Percentiles rank a stretch among this genome's conserved stretches.
These are phyloP conservation scores for Coregonus sp. DNA, from an alignment of 2,797 vertebrate species.

Conservation along the genomic window DNA sequence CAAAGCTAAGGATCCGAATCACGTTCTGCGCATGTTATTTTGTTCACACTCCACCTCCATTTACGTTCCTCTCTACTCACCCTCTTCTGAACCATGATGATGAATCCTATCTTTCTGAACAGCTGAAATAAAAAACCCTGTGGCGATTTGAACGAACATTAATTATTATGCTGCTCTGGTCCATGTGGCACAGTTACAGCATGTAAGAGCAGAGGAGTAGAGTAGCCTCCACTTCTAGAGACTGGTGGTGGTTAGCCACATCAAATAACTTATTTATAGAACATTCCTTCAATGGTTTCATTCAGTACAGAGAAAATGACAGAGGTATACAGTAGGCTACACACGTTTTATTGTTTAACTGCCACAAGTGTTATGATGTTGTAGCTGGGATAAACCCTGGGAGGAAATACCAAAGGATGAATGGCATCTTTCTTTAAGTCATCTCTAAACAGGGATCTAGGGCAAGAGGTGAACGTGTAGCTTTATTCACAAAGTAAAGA, in stretches of 20 bases:
- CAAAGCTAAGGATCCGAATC: too few species aligned
- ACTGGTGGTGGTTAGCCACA: slow-evolving; percentile 42
- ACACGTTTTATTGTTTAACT: not conserved
- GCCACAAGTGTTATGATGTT: not conserved
- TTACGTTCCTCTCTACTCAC: too few species aligned
- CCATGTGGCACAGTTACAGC: slow-evolving; percentile 33
- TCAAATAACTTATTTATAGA: slow-evolving; percentile 58
- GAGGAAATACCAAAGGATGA: not conserved
- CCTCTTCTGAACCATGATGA: too few species aligned
- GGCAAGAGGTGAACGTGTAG: not conserved
- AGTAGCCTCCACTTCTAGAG: slow-evolving; percentile 39
- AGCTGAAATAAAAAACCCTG: too few species aligned
- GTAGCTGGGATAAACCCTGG: not conserved
- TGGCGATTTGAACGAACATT: too few species aligned
- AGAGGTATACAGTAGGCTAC: not conserved
- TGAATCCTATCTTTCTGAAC: too few species aligned
- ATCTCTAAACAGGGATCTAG: not conserved
- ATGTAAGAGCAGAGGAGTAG: slow-evolving; percentile 30
- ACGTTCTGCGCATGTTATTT: too few species aligned
- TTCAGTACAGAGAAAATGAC: slow-evolving; percentile 33
- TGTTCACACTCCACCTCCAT: too few species aligned
- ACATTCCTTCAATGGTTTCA: slow-evolving; percentile 44
- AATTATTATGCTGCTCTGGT: slow-evolving; percentile 12
- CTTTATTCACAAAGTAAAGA: not conserved
- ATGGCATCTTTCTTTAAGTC: not conserved